Percentiles rank a stretch among this genome's conserved stretches.
Conservation (phyloP, 2,797 vertebrate genomes). For the Microctenopoma steveboyesi region DNA sequence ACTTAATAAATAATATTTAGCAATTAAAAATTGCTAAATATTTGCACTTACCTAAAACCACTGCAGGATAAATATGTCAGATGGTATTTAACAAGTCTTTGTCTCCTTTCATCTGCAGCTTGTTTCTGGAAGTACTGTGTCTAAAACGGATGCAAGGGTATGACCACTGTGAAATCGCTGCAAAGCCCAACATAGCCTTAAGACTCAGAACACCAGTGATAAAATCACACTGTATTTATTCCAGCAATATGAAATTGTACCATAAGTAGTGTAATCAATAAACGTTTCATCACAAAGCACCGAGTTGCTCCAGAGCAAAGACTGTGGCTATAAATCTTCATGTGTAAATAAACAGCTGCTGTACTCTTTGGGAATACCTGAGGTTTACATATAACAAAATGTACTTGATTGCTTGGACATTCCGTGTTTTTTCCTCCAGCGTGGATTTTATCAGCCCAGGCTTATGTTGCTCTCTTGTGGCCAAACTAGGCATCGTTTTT, state of each 20-base stretch:
- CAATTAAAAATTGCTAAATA: too few relatives aligned
- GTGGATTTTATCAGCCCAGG: constrained; percentile 37
- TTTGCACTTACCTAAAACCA: not conserved
- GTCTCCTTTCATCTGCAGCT: constrained; percentile 61
- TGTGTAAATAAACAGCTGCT: constrained; percentile 51
- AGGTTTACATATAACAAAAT: constrained; percentile 32
- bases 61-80: not conserved
- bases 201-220: constrained; percentile 60
- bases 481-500: constrained; percentile 20
- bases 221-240: constrained; percentile 57
- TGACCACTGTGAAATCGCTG: constrained; percentile 65
- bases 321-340: constrained; percentile 30
- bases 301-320: constrained; percentile 21
- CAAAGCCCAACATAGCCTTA: constrained; percentile 77
- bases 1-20: too few relatives aligned
- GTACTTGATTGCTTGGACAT: constrained; percentile 27
- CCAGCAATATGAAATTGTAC: constrained; percentile 67
- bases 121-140: constrained; percentile 89
- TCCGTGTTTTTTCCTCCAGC: constrained; percentile 8
- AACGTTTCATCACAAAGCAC: constrained; percentile 35
- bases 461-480: constrained; percentile 74
- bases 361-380: constrained; percentile 51
- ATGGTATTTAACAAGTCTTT: not conserved
- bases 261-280: constrained; percentile 47
- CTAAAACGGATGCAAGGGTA: constrained; percentile 58